phyloP scores from a whole-genome alignment of 2,888 invertebrate species.

The Zaprionus obscuricornis region DNA sequence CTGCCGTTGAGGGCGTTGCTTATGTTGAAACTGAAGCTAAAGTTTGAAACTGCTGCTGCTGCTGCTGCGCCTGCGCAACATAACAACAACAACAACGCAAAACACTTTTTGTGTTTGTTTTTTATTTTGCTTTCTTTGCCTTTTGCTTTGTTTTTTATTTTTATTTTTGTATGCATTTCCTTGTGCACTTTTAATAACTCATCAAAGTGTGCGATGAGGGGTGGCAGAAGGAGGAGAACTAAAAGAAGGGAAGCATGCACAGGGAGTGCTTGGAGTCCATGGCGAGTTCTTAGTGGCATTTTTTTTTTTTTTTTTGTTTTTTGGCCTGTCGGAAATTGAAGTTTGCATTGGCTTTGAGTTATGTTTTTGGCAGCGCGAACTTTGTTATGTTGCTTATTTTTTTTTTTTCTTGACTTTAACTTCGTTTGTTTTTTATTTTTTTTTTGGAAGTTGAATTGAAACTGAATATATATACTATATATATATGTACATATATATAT shows the following conservation, averaged over 20 bases:
- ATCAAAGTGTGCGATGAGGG: slow-evolving; percentile 5
- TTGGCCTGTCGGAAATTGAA: slow-evolving; percentile 63
- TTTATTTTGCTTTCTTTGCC: not conserved
- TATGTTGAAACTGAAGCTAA: too few species aligned
- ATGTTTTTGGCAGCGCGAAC: too few species aligned
- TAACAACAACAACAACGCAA: too few species aligned
- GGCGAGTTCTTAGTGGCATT: too few species aligned
- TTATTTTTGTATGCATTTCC: slow-evolving; percentile 38
- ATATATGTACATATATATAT: not conserved
- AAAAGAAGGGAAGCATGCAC: slow-evolving; percentile 1
- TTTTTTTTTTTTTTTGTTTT: too few species aligned
- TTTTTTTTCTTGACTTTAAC: too few species aligned
- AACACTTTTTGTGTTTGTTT: slow-evolving; percentile 62
- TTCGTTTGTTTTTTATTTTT: not conserved
- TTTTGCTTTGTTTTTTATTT: slow-evolving; percentile 20
- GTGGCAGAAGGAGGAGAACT: not conserved
- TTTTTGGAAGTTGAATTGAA: slow-evolving; percentile 13
- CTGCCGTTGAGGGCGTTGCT: slow-evolving; percentile 58
- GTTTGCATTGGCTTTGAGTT: slow-evolving; percentile 49
- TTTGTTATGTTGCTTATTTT: too few species aligned
- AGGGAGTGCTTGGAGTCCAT: too few species aligned
- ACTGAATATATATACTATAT: slow-evolving; percentile 2
- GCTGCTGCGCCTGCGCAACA: slow-evolving; percentile 73
- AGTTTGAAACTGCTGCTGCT: too few species aligned
- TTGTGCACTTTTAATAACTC: slow-evolving; percentile 66